Base-by-base conservation (phyloP, 2,888 invertebrate species). In the Rotaria macrura region DNA sequence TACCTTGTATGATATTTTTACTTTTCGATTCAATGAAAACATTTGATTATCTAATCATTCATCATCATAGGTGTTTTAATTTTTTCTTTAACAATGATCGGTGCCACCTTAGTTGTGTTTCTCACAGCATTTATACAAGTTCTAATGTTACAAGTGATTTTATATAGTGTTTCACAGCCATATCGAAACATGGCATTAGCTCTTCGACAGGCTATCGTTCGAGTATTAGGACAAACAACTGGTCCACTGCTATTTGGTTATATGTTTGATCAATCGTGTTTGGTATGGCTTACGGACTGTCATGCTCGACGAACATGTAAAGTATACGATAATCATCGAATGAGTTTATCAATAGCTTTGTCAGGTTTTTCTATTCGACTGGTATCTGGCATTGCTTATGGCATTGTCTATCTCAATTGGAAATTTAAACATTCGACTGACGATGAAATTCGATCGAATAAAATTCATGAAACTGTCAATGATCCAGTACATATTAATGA, bases 41-140 rank as follows among this genome's bases (percentile, higher is more conserved):
- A 52, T 52, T 17, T 23, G 23, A 52, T 23, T 52, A 52, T 23
- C 4, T 52, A 23, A 23, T 23, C 23, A 23, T 52, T 6, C 23
- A 6, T 7, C 12, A 9, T 7, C 43, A n/a, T 43, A 79, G 79
- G 79, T 43, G 10, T 10, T 5, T 0, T 4, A 14, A 43, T 79
- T 2, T 79, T 79, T 43, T 40, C 12, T 7, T 79, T 79, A 34
- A 43, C 79, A 25, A n/a, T 79, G 79, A 2, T 14, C 3, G 79
- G 79, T 40, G 79, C 79, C n/a, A n/a, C 79, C 10, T 25, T 79
- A 0, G 43, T 79, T 4, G 79, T 79, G 1, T 79, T 79, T 40
- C 43, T 79, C 20, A 79, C 79, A 25, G 79, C 79, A 43, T 79
- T 79, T 43, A n/a, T 79, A 25, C 79, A 79, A 79, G 79, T 79